Evolutionary conservation across 2,797 vertebrate species (phyloP).

Genomic region (Scleropages formosus): DNA sequence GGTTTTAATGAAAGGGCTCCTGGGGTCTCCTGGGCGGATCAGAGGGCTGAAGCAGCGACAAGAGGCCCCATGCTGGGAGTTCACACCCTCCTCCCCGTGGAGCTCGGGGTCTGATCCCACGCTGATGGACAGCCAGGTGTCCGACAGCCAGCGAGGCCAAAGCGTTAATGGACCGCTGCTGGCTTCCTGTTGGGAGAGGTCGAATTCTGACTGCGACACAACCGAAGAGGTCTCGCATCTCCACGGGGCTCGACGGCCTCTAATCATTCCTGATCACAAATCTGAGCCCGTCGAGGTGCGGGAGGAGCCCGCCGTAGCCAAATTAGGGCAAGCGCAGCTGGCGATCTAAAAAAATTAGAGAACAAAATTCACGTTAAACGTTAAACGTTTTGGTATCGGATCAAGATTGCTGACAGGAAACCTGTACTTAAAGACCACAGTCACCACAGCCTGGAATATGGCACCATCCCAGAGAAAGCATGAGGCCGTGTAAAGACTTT

Average conservation of each 20-base stretch:
- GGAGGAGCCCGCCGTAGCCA: background rate
- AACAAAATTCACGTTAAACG: background rate
- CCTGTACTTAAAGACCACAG: constrained; percentile 12
- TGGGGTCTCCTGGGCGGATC: background rate
- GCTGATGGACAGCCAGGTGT: constrained; percentile 63
- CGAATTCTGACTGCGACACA: constrained; percentile 50
- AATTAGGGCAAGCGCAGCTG: constrained; percentile 28
- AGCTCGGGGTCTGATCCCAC: background rate
- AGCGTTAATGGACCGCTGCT: constrained; percentile 54
- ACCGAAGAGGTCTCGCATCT: constrained; percentile 49
- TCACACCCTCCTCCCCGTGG: constrained; percentile 25
- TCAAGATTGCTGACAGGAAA: constrained; percentile 9
- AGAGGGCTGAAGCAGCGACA: background rate
- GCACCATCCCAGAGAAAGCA: constrained; percentile 12
- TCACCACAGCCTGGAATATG: background rate
- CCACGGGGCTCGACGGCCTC: constrained; percentile 42
- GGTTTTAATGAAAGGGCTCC: constrained; percentile 4
- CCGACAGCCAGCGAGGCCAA: constrained; percentile 46
- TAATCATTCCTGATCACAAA: constrained; percentile 22
- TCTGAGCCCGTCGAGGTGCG: constrained; percentile 6
- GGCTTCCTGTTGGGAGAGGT: constrained; percentile 37
- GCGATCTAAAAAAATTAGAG: background rate
- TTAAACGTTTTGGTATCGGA: constrained; percentile 3
- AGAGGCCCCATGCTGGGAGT: background rate
- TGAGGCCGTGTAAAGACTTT: constrained; percentile 1